These are phyloP conservation scores for Notothenia coriiceps DNA, from an alignment of 2,113 vertebrate species.

Conservation along the genomic window DNA sequence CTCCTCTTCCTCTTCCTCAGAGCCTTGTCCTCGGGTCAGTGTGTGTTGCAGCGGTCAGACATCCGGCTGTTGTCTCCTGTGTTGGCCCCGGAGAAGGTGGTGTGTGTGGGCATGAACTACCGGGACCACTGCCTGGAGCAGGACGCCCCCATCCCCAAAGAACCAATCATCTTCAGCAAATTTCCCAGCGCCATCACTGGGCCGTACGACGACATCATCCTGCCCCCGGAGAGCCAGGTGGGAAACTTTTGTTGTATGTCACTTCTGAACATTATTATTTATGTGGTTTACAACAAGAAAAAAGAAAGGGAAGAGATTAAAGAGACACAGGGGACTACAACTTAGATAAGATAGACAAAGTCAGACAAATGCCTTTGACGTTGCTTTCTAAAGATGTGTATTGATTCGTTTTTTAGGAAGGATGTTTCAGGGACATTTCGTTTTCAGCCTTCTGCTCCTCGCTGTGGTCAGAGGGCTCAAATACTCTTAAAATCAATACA, in stretches of 20 bases:
- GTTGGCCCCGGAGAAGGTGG: constrained; percentile 90
- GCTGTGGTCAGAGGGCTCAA: background rate
- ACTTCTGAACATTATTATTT: background rate
- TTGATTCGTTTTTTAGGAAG: background rate
- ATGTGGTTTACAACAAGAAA: background rate
- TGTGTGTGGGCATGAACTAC: constrained; percentile 97
- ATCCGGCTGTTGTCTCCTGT: constrained; percentile 88
- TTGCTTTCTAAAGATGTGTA: background rate
- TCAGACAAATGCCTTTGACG: background rate
- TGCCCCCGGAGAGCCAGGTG: constrained; percentile 88
- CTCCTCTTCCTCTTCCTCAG: constrained; percentile 72
- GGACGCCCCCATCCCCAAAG: constrained; percentile 85
- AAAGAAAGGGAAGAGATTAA: too few relatives aligned
- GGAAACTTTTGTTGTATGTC: constrained; percentile 5
- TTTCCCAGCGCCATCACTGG: constrained; percentile 92
- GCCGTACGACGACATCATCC: constrained; percentile 88
- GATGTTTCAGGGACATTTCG: background rate
- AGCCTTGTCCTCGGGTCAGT: constrained; percentile 79
- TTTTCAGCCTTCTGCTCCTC: background rate
- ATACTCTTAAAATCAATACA: background rate
- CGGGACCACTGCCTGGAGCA: constrained; percentile 94
- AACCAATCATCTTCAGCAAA: constrained; percentile 98
- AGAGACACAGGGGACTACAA: background rate
- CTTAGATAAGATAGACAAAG: background rate
- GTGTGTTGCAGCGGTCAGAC: constrained; percentile 74